Conservation (phyloP, 2,113 vertebrate species). For the Cochlearius cochlearius region DNA sequence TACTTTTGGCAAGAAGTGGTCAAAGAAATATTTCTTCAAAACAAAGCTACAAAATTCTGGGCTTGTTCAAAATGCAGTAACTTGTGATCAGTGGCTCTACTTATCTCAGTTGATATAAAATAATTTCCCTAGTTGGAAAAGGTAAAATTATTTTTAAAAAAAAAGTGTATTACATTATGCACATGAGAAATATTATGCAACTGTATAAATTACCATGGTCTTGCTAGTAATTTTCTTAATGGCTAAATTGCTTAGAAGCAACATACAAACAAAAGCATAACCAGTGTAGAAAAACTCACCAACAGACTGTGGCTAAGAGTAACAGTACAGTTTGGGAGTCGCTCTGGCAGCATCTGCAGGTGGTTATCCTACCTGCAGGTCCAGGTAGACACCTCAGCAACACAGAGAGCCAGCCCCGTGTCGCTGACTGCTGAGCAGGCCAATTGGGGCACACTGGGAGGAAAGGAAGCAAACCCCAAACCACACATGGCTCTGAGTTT, state of each 20-base stretch:
- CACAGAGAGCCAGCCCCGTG: background rate
- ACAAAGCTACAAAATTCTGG: background rate
- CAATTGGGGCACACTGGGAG: background rate
- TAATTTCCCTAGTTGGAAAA: background rate
- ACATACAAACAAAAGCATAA: background rate
- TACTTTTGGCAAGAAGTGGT: background rate
- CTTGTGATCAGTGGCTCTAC: background rate
- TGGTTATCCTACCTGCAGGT: background rate
- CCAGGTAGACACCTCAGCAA: background rate
- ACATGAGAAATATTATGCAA: background rate
- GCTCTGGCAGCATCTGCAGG: background rate
- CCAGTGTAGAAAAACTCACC: background rate
- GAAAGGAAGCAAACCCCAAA: background rate
- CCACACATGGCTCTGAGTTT: background rate
- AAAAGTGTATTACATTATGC: background rate
- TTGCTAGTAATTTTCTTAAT: background rate
- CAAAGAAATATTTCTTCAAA: background rate
- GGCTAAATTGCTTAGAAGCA: background rate
- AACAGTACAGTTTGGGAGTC: background rate
- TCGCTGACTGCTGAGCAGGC: background rate
- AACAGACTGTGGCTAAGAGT: background rate
- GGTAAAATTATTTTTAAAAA: background rate
- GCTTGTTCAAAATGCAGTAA: background rate
- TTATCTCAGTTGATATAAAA: background rate
- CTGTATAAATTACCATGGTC: background rate